Conservation (phyloP, 2,797 vertebrate species). For the Sebastes trivittatus region DNA sequence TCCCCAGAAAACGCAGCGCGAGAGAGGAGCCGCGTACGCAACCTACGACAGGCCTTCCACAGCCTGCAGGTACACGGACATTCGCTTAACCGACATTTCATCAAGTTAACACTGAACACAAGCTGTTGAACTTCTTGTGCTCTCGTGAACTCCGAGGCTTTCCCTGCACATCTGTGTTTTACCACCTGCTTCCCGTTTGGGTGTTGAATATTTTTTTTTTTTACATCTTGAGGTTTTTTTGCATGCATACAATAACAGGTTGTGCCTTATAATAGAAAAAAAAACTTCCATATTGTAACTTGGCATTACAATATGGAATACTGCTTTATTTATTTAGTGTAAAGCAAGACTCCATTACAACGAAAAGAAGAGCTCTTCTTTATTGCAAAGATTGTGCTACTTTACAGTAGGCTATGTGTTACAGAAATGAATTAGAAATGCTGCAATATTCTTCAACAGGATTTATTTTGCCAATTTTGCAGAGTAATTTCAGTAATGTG, state of each 20-base stretch:
- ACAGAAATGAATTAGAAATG: too few species aligned
- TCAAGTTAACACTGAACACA: not conserved
- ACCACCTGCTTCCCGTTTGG: not conserved
- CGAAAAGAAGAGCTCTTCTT: too few species aligned
- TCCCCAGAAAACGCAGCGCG: slow-evolving; percentile 85
- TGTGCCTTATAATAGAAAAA: not conserved
- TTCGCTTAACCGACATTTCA: too few species aligned
- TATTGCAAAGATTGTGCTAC: too few species aligned
- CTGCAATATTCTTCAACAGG: too few species aligned
- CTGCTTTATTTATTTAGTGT: too few species aligned
- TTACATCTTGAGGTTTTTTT: not conserved
- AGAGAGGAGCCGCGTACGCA: slow-evolving; percentile 86
- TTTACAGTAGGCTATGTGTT: too few species aligned
- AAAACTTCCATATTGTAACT: too few species aligned
- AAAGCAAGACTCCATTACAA: too few species aligned
- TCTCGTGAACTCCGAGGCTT: not conserved
- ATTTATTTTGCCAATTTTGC: too few species aligned
- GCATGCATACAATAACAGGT: not conserved
- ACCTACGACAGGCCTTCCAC: slow-evolving; percentile 88
- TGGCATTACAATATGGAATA: too few species aligned
- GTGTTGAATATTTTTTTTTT: not conserved
- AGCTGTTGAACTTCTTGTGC: not conserved
- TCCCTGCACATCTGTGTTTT: not conserved
- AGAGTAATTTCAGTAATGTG: not conserved
- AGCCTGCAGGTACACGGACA: slow-evolving; percentile 81